Evolutionary conservation across 1,140 invertebrate species (phyloP).

Genomic region (Euschistus heros): DNA sequence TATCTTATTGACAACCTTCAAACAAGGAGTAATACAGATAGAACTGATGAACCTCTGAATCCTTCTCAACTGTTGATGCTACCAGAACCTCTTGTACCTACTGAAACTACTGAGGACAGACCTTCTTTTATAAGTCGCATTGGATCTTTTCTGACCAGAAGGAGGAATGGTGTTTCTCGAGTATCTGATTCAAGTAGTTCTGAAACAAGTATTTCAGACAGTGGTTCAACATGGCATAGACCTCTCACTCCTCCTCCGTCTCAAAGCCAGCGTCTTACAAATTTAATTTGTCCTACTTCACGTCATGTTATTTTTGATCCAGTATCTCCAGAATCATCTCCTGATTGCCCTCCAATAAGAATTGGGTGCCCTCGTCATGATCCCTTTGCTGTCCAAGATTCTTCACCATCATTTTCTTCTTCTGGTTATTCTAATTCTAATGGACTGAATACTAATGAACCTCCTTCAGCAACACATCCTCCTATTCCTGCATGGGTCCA

Average conservation of each 20-base stretch:
- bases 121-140: conserved; percentile 8
- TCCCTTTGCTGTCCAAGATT: too few species aligned
- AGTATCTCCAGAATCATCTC: not conserved
- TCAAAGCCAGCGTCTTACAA: not conserved
- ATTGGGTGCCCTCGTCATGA: too few species aligned
- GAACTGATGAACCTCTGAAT: not conserved
- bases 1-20: conserved; percentile 17
- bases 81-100: not conserved
- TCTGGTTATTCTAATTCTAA: too few species aligned
- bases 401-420: too few species aligned
- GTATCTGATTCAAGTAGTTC: conserved; percentile 9
- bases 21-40: not conserved
- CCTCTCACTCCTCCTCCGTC: conserved; percentile 16
- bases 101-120: not conserved
- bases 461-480: not conserved
- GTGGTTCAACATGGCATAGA: conserved; percentile 9
- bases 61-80: not conserved
- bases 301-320: not conserved
- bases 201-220: conserved; percentile 15
- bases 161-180: not conserved
- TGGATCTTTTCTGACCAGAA: not conserved
- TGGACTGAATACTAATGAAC: not conserved
- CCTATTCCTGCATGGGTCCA: not conserved
- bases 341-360: too few species aligned
- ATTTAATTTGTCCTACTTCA: conserved; percentile 3